Conservation (phyloP, 2,113 vertebrate genomes). For the Coregonus clupeaformis region DNA sequence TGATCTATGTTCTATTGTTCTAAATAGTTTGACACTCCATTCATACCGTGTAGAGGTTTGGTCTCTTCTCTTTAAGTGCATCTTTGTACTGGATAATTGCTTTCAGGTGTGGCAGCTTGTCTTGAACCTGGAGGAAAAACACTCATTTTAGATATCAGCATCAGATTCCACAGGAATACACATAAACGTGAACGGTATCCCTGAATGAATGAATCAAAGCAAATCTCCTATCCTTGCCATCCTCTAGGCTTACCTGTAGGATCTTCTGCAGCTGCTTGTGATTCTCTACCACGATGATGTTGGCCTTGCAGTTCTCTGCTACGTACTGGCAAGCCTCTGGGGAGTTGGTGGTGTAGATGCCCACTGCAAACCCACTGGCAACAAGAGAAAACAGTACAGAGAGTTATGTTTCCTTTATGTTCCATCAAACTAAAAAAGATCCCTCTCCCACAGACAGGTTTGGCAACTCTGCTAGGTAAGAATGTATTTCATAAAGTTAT, state of each 20-base stretch:
- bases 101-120: constrained; percentile 82
- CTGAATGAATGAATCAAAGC: too few relatives aligned
- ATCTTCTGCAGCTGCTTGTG: constrained; percentile 89
- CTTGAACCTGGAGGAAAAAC: constrained; percentile 68
- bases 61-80: constrained; percentile 73
- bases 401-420: not conserved
- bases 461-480: too few relatives aligned
- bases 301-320: constrained; percentile 81
- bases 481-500: too few relatives aligned
- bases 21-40: not conserved
- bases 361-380: constrained; percentile 86
- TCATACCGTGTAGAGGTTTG: constrained; percentile 82
- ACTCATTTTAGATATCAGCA: not conserved
- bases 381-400: not conserved
- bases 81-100: constrained; percentile 87
- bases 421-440: too few relatives aligned
- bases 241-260: constrained; percentile 77
- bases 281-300: constrained; percentile 88
- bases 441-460: too few relatives aligned
- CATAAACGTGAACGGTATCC: not conserved
- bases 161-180: not conserved
- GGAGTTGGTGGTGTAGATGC: constrained; percentile 93
- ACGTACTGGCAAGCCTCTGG: constrained; percentile 85
- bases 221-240: too few relatives aligned
- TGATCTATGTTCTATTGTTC: not conserved